phyloP scores from a whole-genome alignment of 2,888 invertebrate species.

The Melanophora roralis region DNA sequence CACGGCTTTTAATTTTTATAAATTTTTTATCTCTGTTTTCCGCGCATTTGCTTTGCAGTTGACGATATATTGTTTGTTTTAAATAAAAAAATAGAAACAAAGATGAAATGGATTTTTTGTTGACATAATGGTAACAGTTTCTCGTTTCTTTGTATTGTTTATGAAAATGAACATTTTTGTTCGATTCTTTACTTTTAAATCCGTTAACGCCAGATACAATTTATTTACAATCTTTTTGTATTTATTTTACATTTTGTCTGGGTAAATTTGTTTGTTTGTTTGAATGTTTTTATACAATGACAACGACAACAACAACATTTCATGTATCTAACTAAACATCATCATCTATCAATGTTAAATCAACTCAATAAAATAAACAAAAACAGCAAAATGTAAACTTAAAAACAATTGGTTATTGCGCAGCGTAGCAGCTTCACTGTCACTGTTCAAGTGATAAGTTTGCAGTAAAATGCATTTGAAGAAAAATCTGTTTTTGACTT shows the following conservation, averaged over 20 bases:
- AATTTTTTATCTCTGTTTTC: no score
- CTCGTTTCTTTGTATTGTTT: constrained; percentile 12
- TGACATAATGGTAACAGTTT: constrained; percentile 60
- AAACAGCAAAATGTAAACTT: constrained; percentile 15
- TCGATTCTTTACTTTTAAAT: not conserved
- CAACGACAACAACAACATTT: constrained; percentile 51
- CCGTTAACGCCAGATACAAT: constrained; percentile 35
- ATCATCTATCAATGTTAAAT: constrained; percentile 57
- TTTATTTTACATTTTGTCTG: constrained; percentile 10
- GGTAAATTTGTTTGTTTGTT: constrained; percentile 9
- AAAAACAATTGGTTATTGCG: constrained; percentile 27
- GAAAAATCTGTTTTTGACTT: constrained; percentile 32
- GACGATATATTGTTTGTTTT: no score
- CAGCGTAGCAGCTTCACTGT: constrained; percentile 7
- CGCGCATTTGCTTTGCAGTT: no score
- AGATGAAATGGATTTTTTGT: constrained; percentile 19
- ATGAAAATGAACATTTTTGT: not conserved
- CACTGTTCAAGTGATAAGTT: not conserved
- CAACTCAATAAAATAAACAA: constrained; percentile 9
- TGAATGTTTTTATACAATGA: constrained; percentile 10
- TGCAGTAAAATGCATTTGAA: constrained; percentile 17
- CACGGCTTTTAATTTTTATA: no score
- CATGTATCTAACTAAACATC: constrained; percentile 55
- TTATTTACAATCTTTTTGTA: constrained; percentile 30
- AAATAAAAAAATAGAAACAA: not conserved